phyloP scores from a whole-genome alignment of 2,113 vertebrate species.

The Actenoides hombroni region DNA sequence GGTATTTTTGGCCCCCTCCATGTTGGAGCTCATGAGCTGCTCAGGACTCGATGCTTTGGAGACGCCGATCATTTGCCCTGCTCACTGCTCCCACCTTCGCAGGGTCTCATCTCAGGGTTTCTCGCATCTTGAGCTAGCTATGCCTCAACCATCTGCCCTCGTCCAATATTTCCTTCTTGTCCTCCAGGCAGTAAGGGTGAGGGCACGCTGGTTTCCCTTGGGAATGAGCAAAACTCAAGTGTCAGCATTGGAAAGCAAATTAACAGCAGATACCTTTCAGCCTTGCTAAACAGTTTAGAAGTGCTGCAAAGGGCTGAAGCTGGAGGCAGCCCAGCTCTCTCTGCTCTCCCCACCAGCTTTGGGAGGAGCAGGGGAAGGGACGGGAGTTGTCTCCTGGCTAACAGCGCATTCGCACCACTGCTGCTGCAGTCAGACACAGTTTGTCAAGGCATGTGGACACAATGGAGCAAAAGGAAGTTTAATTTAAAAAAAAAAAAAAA shows the following conservation, averaged over 20 bases:
- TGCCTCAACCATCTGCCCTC: neutral
- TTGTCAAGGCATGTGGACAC: constrained; percentile 27
- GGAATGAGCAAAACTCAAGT: neutral
- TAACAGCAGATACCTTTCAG: neutral
- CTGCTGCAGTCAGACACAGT: neutral
- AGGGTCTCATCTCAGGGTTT: constrained; percentile 55
- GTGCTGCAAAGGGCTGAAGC: neutral
- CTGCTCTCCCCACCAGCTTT: neutral
- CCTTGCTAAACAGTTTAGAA: neutral
- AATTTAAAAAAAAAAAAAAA: neutral
- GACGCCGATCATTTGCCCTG: fast-evolving
- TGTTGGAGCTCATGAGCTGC: neutral
- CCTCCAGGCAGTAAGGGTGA: neutral
- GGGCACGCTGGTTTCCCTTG: neutral
- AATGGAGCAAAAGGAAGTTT: neutral
- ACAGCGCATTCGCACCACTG: neutral
- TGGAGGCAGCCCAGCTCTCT: neutral
- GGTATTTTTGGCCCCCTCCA: neutral
- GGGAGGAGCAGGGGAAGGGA: neutral
- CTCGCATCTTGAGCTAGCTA: neutral
- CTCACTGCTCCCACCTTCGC: neutral
- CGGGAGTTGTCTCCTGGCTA: neutral
- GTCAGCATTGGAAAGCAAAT: neutral
- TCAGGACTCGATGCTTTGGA: neutral
- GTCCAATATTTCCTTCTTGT: neutral